These are phyloP conservation scores for Ammodytes marinus DNA, from an alignment of 2,113 vertebrate species.

Conservation along the genomic window DNA sequence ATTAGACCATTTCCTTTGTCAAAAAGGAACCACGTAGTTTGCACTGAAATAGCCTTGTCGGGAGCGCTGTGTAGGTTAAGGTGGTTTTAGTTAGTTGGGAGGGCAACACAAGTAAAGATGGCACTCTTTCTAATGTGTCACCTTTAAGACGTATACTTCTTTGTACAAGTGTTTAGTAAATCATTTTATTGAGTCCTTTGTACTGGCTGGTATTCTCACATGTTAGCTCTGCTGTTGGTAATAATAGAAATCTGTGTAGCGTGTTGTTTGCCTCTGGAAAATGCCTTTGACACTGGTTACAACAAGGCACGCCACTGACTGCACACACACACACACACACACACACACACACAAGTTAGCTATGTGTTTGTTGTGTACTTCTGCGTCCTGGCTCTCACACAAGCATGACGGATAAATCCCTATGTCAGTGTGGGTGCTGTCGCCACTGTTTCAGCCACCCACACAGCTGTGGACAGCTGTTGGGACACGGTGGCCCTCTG, in stretches of 20 bases:
- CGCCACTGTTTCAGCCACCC: slow-evolving; percentile 76
- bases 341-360: slow-evolving; percentile 45
- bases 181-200: slow-evolving; percentile 49
- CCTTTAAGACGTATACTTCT: slow-evolving; percentile 35
- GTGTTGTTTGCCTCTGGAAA: slow-evolving; percentile 63
- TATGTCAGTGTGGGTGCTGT: slow-evolving; percentile 55
- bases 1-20: slow-evolving; percentile 61
- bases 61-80: slow-evolving; percentile 46
- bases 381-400: slow-evolving; percentile 68
- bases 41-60: slow-evolving; percentile 44
- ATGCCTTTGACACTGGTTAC: slow-evolving; percentile 63
- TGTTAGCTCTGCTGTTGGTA: slow-evolving; percentile 48
- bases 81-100: slow-evolving; percentile 1
- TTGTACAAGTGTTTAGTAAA: slow-evolving; percentile 42
- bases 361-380: slow-evolving; percentile 58
- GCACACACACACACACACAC: slow-evolving; percentile 23
- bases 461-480: slow-evolving; percentile 68
- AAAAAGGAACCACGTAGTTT: slow-evolving; percentile 45
- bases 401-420: slow-evolving; percentile 59
- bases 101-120: slow-evolving; percentile 9
- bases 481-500: slow-evolving; percentile 58
- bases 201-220: slow-evolving; percentile 53
- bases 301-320: slow-evolving; percentile 29
- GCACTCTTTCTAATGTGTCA: slow-evolving; percentile 19
- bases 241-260: slow-evolving; percentile 54